Evolutionary conservation across 2,113 vertebrate genomes (phyloP), one percentile per base, ranked within the genome.

Genomic region (Brevimyrus niger): DNA sequence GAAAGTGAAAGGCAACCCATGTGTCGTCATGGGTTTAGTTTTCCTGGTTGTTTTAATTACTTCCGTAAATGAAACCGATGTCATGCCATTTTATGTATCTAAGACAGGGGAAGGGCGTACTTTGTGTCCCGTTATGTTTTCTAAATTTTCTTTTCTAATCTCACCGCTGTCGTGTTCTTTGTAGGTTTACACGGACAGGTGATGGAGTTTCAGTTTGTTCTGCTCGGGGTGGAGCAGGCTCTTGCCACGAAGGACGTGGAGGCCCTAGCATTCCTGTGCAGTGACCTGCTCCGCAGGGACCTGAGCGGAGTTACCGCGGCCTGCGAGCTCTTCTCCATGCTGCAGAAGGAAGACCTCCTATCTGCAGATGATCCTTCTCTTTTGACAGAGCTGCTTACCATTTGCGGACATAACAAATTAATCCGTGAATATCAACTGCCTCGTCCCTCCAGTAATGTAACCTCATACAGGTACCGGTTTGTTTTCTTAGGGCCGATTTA

Each of bases 201-300:
- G 47, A 93, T 95, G 93, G 92, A 93, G 1, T 95, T 96, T 88
- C 95, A 93, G 87, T 35, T 1, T 89, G 7, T 35, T 35, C 93
- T 96, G 8, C 83, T 95, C 0, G 17, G 76, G 0, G 91, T 91
- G 6, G 94, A 88, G 0, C 89, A 91, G 1, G 90, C 76, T 38
- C 91, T 96, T 46, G 0, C 1, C 0, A 6, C 0, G 1, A 89
- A 91, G 0, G 94, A 95, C 0, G 85, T 93, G 1, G 90, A 91
- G 89, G 93, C 94, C 1, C 65, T 95, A 21, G 90, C 50, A 0
- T 96, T 95, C 87, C 94, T 96, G 44, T 96, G 95, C 90, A 89
- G 86, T 4, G 96, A 96, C 11, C 69, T 94, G 3, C 80, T 95
- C 55, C n/a, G 1, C 1, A 88, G 27, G 46, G 94, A 91, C 73